A percentile compares a stretch with the other conserved stretches of the same genome.
These are phyloP conservation scores for Solenodon paradoxus DNA, from an alignment of 2,113 vertebrate genomes.

Conservation along the genomic window DNA sequence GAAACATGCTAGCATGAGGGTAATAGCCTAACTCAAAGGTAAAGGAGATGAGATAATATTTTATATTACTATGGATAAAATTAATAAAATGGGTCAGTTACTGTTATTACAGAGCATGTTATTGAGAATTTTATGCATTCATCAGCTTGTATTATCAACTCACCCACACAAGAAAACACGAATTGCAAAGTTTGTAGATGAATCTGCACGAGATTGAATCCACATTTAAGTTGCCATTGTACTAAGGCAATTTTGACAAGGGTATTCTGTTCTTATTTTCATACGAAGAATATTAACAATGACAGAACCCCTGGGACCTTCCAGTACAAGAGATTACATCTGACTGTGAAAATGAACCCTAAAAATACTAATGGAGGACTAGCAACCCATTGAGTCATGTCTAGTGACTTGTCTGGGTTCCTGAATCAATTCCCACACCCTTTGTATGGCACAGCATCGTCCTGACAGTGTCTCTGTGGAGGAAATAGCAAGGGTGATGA, in stretches of 20 bases:
- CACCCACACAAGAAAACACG: background rate
- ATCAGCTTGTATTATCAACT: background rate
- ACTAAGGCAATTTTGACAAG: background rate
- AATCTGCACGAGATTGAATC: background rate
- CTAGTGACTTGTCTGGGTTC: background rate
- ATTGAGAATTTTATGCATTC: background rate
- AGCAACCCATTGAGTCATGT: background rate
- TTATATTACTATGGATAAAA: slow-evolving; percentile 47
- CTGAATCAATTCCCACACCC: background rate
- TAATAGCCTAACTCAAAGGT: background rate
- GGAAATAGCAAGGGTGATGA: accelerated
- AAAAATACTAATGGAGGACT: background rate
- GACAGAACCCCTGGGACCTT: background rate
- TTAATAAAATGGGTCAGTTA: background rate
- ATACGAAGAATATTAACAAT: background rate
- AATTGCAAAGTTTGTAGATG: background rate
- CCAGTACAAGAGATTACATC: background rate
- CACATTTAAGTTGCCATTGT: background rate
- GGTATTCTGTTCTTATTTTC: background rate
- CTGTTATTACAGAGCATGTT: background rate
- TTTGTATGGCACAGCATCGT: background rate
- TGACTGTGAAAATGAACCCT: background rate
- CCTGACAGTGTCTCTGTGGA: too few relatives aligned
- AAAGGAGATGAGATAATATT: background rate
- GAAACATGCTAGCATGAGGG: background rate